A percentile compares a stretch with the other conserved stretches of the same genome.
phyloP scores from a whole-genome alignment of 2,113 vertebrate genomes.

The Microcebus jonahi region DNA sequence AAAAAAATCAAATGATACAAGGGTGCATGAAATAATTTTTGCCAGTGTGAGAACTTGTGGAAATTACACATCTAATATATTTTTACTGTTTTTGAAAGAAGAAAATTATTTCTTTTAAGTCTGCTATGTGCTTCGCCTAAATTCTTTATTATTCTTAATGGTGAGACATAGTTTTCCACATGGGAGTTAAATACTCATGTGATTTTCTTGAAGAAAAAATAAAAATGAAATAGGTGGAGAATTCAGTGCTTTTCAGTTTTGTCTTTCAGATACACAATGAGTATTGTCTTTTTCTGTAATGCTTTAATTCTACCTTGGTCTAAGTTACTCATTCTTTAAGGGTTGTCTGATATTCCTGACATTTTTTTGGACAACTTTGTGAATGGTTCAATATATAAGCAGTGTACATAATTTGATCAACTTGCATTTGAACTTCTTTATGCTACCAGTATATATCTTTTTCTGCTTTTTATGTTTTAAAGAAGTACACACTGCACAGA shows the following conservation, averaged over 20 bases:
- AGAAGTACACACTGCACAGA: not conserved
- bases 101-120: slow-evolving; percentile 71
- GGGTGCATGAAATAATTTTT: not conserved
- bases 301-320: not conserved
- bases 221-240: not conserved
- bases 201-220: slow-evolving; percentile 67
- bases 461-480: not conserved
- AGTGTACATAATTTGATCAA: not conserved
- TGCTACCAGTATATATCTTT: not conserved
- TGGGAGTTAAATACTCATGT: slow-evolving; percentile 66
- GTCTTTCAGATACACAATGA: not conserved
- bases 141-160: slow-evolving; percentile 79
- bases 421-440: not conserved
- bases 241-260: not conserved
- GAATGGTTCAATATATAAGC: not conserved
- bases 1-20: not conserved
- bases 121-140: slow-evolving; percentile 39
- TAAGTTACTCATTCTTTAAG: not conserved
- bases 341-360: not conserved
- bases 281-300: not conserved
- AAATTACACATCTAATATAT: not conserved
- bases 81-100: slow-evolving; percentile 68
- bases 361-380: not conserved
- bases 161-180: slow-evolving; percentile 70
- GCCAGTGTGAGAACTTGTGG: not conserved